Conservation (phyloP, 2,888 invertebrate species). For the Ormyrus rosae region DNA sequence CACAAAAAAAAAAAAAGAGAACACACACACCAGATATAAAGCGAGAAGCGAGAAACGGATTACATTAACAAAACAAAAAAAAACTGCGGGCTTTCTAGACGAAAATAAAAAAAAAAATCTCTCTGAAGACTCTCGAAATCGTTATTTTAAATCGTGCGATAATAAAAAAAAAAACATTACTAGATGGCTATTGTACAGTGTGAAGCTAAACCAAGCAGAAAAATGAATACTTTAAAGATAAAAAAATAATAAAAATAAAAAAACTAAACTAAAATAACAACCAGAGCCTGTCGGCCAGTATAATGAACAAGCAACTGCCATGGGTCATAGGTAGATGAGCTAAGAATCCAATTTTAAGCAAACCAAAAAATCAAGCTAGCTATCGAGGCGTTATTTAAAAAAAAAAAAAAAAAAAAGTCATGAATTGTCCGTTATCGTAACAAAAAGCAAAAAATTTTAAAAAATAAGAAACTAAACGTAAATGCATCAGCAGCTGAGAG, state of each 20-base stretch:
- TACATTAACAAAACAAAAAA: slow-evolving; percentile 51
- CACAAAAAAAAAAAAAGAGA: slow-evolving; percentile 52
- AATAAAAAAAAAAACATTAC: slow-evolving; percentile 56
- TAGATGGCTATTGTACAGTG: slow-evolving; percentile 62
- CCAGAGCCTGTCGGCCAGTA: slow-evolving; percentile 71
- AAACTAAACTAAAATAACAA: slow-evolving; percentile 52
- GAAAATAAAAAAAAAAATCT: slow-evolving; percentile 59
- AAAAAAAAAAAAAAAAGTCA: slow-evolving; percentile 53
- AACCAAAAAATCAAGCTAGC: slow-evolving; percentile 63
- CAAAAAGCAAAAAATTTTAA: slow-evolving; percentile 48
- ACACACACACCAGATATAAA: slow-evolving; percentile 27
- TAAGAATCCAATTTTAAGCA: slow-evolving; percentile 70
- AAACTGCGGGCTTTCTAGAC: slow-evolving; percentile 58
- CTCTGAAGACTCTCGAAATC: slow-evolving; percentile 64
- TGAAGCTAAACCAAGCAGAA: slow-evolving; percentile 57
- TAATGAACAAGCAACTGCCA: slow-evolving; percentile 74
- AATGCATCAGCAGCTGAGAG: slow-evolving; percentile 1
- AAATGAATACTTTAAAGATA: slow-evolving; percentile 43
- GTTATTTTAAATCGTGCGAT: slow-evolving; percentile 61
- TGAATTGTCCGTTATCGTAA: slow-evolving; percentile 64
- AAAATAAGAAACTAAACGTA: slow-evolving; percentile 20
- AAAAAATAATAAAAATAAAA: slow-evolving; percentile 50
- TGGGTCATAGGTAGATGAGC: slow-evolving; percentile 71
- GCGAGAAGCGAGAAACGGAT: slow-evolving; percentile 32
- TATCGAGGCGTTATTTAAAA: slow-evolving; percentile 63